Evolutionary conservation across 30 jellyfish, hydroid and myxozoan species (phyloP), one percentile per base, ranked within the genome.

Genomic region (Turritopsis dohrnii): DNA sequence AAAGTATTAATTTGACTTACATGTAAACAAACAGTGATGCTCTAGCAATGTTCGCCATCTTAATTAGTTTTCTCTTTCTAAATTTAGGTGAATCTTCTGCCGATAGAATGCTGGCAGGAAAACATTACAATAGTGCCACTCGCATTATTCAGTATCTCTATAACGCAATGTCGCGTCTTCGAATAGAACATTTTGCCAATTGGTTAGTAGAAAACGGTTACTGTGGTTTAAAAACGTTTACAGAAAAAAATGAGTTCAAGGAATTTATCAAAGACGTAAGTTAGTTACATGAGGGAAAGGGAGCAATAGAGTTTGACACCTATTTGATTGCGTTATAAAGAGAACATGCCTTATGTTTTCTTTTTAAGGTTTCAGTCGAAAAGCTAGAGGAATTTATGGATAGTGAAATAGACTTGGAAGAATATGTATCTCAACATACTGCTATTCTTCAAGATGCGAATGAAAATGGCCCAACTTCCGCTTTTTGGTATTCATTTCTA

Each of bases 21-120:
- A 28, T 28, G 88, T 82, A 30, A 81, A 54, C 52, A 82, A 54
- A 28, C 31, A 81, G 53, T 54, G 65, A n/a, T 25, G 19, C 23
- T 60, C 84, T 25, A 21, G 30, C 24, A n/a, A 29, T 26, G n/a
- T 29, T 18, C 52, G 72, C 71, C 27, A 41, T 41, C 9, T 41
- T 41, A 41, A 5, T 13, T 3, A 41, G 13, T 3, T 41, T 41
- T 3, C 13, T 41, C 60, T 41, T 41, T 41, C 13, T 13, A 41
- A 5, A 41, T 41, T 41, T 41, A 41, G 60, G 60, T 41, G 60
- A 41, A 3, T 3, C 9, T 41, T 41, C 60, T 13, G 60, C 13
- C 5, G 71, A 41, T 3, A 5, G 60, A 3, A 13, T 41, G 13
- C 60, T 41, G 13, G 5, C 60, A 41, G 60, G 60, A 41, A 41